phyloP scores from a whole-genome alignment of 2,888 invertebrate genomes.

The Napeogenes sylphis region DNA sequence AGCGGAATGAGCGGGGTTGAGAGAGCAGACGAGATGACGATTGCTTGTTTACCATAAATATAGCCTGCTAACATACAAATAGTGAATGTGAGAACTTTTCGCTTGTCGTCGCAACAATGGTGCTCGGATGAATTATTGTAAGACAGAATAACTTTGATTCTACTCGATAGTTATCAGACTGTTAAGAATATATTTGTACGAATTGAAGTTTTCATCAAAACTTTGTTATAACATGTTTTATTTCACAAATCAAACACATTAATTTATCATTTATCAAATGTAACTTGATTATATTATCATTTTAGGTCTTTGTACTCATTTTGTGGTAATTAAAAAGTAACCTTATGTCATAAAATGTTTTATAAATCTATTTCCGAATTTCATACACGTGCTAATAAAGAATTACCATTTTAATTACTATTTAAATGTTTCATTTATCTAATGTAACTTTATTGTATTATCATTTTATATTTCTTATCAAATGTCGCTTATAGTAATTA shows the following conservation, averaged over 20 bases:
- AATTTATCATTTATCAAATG: too few relatives aligned
- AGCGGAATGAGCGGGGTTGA: constrained; percentile 61
- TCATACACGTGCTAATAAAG: too few relatives aligned
- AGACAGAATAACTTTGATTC: constrained; percentile 26
- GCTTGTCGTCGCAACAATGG: constrained; percentile 26
- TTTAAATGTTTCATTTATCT: too few relatives aligned
- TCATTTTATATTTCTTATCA: too few relatives aligned
- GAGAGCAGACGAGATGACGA: constrained; percentile 61
- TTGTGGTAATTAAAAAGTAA: too few relatives aligned
- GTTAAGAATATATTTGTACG: neutral
- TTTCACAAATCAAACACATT: neutral
- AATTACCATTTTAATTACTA: too few relatives aligned
- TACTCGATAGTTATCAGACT: constrained; percentile 22
- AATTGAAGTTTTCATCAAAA: neutral
- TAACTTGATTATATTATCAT: too few relatives aligned
- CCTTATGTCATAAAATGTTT: too few relatives aligned
- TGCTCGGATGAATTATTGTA: constrained; percentile 21
- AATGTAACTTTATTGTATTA: too few relatives aligned
- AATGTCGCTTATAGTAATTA: too few relatives aligned
- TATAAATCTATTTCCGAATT: too few relatives aligned
- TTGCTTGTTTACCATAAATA: constrained; percentile 63
- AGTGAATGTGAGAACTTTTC: constrained; percentile 34
- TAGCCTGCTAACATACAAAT: constrained; percentile 38
- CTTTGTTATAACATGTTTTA: neutral
- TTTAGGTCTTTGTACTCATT: too few relatives aligned